A percentile compares a stretch with the other conserved stretches of the same genome.
Evolutionary conservation across 1,140 invertebrate genomes (phyloP).

Genomic region (Cardiocondyla obscurior): DNA sequence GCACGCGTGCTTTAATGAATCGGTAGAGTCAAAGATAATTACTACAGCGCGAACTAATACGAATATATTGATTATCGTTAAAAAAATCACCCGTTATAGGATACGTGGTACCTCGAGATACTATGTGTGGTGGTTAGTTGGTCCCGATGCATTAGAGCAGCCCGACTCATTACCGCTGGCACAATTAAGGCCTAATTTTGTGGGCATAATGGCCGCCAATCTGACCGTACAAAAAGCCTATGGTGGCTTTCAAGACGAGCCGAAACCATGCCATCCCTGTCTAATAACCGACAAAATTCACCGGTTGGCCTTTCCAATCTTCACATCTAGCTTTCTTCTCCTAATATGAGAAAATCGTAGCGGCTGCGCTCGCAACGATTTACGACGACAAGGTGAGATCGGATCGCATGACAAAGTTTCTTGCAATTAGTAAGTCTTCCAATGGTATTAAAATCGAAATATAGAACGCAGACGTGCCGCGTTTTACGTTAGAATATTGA

Average conservation of each 20-base stretch:
- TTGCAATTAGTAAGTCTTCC: background rate
- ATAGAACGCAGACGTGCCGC: background rate
- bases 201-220: constrained; percentile 80
- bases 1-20: background rate
- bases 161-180: constrained; percentile 80
- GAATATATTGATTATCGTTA: background rate
- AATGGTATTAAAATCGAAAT: background rate
- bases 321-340: constrained; percentile 70
- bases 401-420: background rate
- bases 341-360: background rate
- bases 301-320: constrained; percentile 62
- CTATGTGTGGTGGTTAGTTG: constrained; percentile 67
- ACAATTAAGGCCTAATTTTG: constrained; percentile 83
- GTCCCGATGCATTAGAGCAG: constrained; percentile 79
- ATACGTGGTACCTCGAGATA: constrained; percentile 54
- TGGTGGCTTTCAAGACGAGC: constrained; percentile 64
- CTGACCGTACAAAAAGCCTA: constrained; percentile 78
- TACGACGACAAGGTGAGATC: background rate
- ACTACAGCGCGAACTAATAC: background rate
- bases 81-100: constrained; percentile 74
- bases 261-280: constrained; percentile 74
- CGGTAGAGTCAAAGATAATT: background rate
- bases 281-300: constrained; percentile 80
- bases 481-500: background rate
- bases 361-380: background rate